Evolutionary conservation across 2,888 invertebrate genomes (phyloP).

Genomic region (Blomia tropicalis): DNA sequence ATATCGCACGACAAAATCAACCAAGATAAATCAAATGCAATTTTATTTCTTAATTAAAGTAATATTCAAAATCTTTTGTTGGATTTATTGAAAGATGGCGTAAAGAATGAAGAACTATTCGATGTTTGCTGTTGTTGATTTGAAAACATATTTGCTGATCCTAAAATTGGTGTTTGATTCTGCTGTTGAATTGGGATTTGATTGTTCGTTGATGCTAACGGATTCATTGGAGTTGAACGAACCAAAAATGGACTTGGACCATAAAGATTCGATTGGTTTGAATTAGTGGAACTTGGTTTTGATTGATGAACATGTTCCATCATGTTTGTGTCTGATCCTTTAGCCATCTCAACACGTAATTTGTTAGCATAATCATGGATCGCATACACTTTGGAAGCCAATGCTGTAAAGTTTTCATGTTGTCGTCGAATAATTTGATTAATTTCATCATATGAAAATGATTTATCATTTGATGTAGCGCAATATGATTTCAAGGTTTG

Average conservation of each 20-base stretch:
- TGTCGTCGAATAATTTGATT: conserved; percentile 24
- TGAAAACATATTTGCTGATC: no score
- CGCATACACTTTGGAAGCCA: conserved; percentile 23
- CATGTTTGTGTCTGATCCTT: background rate
- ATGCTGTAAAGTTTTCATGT: conserved; percentile 24
- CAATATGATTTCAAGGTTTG: conserved; percentile 15
- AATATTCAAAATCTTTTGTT: background rate
- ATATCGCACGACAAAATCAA: conserved; percentile 34
- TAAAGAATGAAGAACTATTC: background rate
- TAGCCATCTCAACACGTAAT: background rate
- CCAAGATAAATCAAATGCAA: background rate
- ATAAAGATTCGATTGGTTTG: background rate
- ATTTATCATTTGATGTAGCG: conserved; percentile 17
- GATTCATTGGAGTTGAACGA: background rate
- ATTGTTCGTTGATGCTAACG: background rate
- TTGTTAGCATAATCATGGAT: conserved; percentile 24
- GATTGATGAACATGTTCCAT: no score
- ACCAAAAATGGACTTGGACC: conserved; percentile 7
- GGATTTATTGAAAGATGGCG: background rate
- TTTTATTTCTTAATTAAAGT: background rate
- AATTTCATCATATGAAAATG: conserved; percentile 23
- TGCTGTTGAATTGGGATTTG: background rate
- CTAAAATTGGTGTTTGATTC: background rate
- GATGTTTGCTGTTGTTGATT: background rate
- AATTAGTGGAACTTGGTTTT: background rate